These are phyloP conservation scores for Tetramorium alpestre DNA, from an alignment of 1,140 invertebrate genomes.

Conservation along the genomic window DNA sequence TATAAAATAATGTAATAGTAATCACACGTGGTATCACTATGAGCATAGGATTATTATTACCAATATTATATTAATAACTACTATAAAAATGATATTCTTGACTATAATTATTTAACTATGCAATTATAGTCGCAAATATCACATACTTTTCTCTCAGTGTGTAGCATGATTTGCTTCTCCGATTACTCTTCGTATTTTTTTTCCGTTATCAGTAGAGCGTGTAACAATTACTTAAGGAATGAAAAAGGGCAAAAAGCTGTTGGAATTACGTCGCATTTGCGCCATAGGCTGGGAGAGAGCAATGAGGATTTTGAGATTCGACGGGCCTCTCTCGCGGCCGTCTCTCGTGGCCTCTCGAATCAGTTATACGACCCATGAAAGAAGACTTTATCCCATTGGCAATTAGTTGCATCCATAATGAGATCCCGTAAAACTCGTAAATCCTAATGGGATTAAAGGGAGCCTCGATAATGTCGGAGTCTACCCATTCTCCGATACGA, in stretches of 20 bases:
- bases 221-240: conserved; percentile 33
- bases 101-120: too few relatives aligned
- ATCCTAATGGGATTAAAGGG: conserved; percentile 70
- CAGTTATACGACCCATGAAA: conserved; percentile 74
- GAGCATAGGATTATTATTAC: too few relatives aligned
- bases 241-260: neutral
- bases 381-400: conserved; percentile 69
- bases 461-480: conserved; percentile 56
- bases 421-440: conserved; percentile 73
- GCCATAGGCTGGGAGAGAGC: neutral
- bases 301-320: conserved; percentile 29
- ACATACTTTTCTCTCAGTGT: too few relatives aligned
- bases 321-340: conserved; percentile 5
- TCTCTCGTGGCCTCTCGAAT: conserved; percentile 61
- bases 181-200: conserved; percentile 11
- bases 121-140: too few relatives aligned
- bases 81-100: too few relatives aligned
- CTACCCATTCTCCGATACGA: conserved; percentile 56
- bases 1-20: too few relatives aligned
- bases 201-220: neutral
- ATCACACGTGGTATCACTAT: too few relatives aligned
- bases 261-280: neutral
- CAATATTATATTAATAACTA: too few relatives aligned
- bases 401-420: conserved; percentile 75
- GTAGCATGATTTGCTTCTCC: neutral